Evolutionary conservation across 2,797 vertebrate species (phyloP), one percentile per base, ranked within the genome.

Genomic region (Onychomys arenicola): DNA sequence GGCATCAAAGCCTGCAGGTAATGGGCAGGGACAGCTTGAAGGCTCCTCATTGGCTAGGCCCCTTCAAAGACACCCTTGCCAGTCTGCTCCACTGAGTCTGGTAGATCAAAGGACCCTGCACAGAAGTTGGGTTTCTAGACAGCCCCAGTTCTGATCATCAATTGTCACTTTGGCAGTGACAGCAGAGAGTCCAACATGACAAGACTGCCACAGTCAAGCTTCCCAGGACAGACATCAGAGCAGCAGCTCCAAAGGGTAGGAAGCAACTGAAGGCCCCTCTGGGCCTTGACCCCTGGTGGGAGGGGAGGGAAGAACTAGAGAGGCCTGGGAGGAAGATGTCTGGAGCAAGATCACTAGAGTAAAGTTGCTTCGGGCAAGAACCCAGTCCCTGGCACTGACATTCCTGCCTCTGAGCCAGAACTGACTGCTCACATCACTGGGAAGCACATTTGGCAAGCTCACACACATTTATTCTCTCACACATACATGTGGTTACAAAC

Each of bases 71-170:
- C 8, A 0, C 71, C 85, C 78, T 83, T 96, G 93, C 96, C 85
- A 91, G 84, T 93, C 92, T 85, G 46, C 80, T 97, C 94, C 32
- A 65, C 80, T 61, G 65, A 93, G 52, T 12, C 86, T 43, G 16
- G 71, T 67, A 97, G 96, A 98, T 98, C 98, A 98, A 98, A 98
- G 96, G 76, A n/a, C 81, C 65, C 87, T 90, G 71, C 40, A 80
- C 77, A 89, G 93, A 97, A 97, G 90, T 89, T 98, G 93, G 84
- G 92, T 98, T 97, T 96, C 96, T 97, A 94, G 94, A 83, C 84
- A 98, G 94, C 76, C 84, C 90, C 80, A 82, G 87, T 96, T 96
- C 97, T 97, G 96, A 97, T 98, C 90, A 97, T 96, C 96, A 96
- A 69, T 95, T 97, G 97, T 98, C 96, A 97, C 95, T 96, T 94